Evolutionary conservation across 2,113 vertebrate species (phyloP).

Genomic region (Vicugna pacos): DNA sequence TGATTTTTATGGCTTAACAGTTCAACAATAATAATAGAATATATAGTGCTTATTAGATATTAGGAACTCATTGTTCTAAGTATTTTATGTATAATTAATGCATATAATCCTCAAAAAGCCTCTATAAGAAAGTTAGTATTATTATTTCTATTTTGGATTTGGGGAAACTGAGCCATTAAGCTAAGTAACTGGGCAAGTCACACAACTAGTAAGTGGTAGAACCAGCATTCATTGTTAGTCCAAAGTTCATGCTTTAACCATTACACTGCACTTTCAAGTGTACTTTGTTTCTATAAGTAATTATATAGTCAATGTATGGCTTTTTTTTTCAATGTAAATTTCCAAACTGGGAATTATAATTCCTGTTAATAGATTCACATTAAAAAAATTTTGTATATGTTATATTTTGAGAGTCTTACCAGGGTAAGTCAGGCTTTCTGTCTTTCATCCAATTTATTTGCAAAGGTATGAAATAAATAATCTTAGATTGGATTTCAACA

Average conservation of each 20-base stretch:
- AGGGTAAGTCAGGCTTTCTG: not conserved
- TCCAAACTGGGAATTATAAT: not conserved
- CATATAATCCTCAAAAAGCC: not conserved
- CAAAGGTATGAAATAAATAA: not conserved
- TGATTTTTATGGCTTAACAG: not conserved
- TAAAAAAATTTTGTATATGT: not conserved
- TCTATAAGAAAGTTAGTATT: not conserved
- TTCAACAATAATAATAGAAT: not conserved
- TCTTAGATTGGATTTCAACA: not conserved
- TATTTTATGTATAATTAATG: not conserved
- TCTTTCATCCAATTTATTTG: not conserved
- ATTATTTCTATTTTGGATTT: not conserved
- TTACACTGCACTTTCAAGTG: not conserved
- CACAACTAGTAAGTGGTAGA: not conserved
- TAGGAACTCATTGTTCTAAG: not conserved
- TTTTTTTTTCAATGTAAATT: not conserved
- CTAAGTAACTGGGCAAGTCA: not conserved
- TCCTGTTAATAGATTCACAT: not conserved
- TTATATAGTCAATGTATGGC: not conserved
- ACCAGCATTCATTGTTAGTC: not conserved
- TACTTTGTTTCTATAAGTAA: not conserved
- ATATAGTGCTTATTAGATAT: not conserved
- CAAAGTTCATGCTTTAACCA: not conserved
- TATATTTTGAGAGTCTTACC: not conserved
- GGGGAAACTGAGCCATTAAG: not conserved